A percentile compares a stretch with the other conserved stretches of the same genome.
Conservation (phyloP, 2,113 vertebrate species). For the Haemorhous mexicanus region DNA sequence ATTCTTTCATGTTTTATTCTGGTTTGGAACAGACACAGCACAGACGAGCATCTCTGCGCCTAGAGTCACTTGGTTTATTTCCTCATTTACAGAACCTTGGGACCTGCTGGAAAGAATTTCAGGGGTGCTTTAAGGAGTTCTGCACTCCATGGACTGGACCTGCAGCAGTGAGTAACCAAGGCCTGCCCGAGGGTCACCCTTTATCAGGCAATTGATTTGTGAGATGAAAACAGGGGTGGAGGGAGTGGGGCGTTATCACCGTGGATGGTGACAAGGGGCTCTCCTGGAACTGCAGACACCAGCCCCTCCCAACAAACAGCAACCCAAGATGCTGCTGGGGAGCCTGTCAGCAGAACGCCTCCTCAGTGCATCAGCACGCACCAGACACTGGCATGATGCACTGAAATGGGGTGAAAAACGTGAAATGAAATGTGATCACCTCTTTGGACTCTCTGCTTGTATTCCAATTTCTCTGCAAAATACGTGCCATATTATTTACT, state of each 20-base stretch:
- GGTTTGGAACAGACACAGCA: not conserved
- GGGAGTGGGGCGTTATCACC: not conserved
- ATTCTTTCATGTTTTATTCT: constrained; percentile 33
- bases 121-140: not conserved
- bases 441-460: not conserved
- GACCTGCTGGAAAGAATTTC: not conserved
- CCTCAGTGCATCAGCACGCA: not conserved
- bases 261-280: not conserved
- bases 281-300: not conserved
- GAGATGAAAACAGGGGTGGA: not conserved
- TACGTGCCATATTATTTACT: not conserved
- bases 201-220: constrained; percentile 23
- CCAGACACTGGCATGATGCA: not conserved
- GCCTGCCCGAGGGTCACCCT: not conserved
- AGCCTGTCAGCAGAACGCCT: not conserved
- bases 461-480: not conserved
- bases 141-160: not conserved
- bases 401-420: not conserved
- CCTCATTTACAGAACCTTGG: constrained; percentile 9
- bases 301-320: not conserved
- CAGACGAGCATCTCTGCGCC: not conserved
- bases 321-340: not conserved
- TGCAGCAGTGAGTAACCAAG: not conserved
- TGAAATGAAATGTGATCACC: not conserved
- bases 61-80: not conserved